Percentiles rank a stretch among this genome's conserved stretches.
Conservation (phyloP, 1,140 invertebrate genomes). For the Thalassaphorura encarpata region DNA sequence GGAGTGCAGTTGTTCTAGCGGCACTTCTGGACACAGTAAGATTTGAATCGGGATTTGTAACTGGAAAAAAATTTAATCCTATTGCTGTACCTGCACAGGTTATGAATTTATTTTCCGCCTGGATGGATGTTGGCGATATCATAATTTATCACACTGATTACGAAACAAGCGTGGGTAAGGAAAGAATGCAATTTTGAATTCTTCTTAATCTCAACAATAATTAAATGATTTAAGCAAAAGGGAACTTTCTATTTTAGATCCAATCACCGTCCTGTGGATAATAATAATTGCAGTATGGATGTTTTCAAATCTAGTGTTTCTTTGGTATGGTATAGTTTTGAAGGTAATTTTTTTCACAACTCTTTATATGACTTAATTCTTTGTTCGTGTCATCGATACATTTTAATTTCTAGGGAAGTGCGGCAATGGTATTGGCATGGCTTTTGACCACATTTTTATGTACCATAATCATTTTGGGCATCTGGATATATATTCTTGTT, state of each 20-base stretch:
- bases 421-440: slow-evolving; percentile 14
- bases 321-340: slow-evolving; percentile 13
- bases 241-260: no score
- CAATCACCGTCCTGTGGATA: background rate
- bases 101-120: slow-evolving; percentile 4
- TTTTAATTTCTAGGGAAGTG: slow-evolving; percentile 3
- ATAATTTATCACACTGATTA: background rate
- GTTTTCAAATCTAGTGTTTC: slow-evolving; percentile 1
- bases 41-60: background rate
- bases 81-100: background rate
- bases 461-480: background rate
- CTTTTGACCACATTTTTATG: slow-evolving; percentile 10
- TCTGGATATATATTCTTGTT: slow-evolving; percentile 5
- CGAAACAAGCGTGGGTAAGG: background rate
- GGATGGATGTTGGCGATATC: slow-evolving; percentile 13
- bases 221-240: no score
- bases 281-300: slow-evolving; percentile 6
- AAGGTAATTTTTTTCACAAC: no score
- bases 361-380: no score
- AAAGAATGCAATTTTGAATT: no score
- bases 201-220: no score
- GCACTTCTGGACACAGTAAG: slow-evolving; percentile 21
- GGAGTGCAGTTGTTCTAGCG: slow-evolving; percentile 14
- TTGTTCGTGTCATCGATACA: background rate
- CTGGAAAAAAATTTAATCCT: background rate